Conservation (phyloP, 2,797 vertebrate species). For the Myripristis jacobus region DNA sequence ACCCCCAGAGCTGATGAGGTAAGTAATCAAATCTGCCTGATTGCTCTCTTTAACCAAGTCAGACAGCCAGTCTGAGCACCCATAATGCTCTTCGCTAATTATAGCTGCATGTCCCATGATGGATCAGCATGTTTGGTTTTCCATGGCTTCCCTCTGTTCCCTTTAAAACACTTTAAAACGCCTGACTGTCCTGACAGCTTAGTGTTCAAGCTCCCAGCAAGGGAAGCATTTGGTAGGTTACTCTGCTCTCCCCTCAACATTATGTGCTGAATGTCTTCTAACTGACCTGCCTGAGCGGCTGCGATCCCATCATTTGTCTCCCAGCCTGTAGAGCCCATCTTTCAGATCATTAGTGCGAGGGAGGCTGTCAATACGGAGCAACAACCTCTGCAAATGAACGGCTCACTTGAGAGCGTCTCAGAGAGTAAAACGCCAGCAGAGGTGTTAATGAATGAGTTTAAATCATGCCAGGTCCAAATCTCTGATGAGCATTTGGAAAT, state of each 20-base stretch:
- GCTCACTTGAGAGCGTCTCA: background rate
- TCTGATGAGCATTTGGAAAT: background rate
- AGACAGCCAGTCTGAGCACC: background rate
- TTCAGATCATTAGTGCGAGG: background rate
- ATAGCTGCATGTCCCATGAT: background rate
- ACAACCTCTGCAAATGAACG: background rate
- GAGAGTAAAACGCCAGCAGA: background rate
- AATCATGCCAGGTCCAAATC: background rate
- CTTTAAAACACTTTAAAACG: slow-evolving; percentile 14
- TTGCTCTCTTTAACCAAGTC: background rate
- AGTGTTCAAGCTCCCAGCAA: no score
- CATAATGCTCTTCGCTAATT: slow-evolving; percentile 13
- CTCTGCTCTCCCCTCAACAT: background rate
- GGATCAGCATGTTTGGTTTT: slow-evolving; percentile 43
- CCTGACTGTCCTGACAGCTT: slow-evolving; percentile 2
- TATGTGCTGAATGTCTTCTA: background rate
- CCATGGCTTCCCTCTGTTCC: slow-evolving; percentile 26
- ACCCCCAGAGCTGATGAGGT: no score
- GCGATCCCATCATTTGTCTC: background rate
- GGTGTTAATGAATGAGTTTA: background rate
- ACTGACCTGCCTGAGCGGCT: background rate
- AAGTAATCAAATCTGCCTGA: background rate
- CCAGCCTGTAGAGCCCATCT: background rate
- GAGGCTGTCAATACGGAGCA: background rate
- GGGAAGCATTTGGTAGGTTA: background rate